Percentiles rank a stretch among this genome's conserved stretches.
phyloP scores from a whole-genome alignment of 2,113 vertebrate species.

The Budorcas taxicolor region DNA sequence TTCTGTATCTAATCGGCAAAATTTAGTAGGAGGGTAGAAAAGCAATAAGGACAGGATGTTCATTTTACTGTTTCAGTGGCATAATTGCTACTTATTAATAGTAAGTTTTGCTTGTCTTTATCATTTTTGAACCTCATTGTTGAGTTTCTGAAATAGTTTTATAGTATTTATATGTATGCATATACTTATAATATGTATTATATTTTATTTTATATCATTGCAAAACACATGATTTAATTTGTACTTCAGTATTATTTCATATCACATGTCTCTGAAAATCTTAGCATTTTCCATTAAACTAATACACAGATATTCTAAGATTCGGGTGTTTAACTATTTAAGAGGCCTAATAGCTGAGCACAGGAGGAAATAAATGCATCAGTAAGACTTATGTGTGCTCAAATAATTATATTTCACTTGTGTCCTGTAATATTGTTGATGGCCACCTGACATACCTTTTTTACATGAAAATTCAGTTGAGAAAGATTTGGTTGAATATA shows the following conservation, averaged over 20 bases:
- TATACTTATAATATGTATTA: background rate
- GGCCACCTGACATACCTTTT: background rate
- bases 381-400: background rate
- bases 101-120: slow-evolving; percentile 9
- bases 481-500: background rate
- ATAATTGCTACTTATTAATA: slow-evolving; percentile 64
- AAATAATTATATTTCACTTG: background rate
- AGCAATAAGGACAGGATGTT: slow-evolving; percentile 63
- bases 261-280: background rate
- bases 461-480: background rate
- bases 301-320: slow-evolving; percentile 24
- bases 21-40: slow-evolving; percentile 51
- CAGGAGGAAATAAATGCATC: background rate
- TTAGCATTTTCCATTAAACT: slow-evolving; percentile 35
- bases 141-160: slow-evolving; percentile 35
- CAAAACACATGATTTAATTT: slow-evolving; percentile 43
- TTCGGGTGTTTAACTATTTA: background rate
- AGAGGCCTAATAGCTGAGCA: background rate
- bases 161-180: background rate
- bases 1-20: slow-evolving; percentile 70
- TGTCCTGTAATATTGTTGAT: background rate
- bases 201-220: background rate
- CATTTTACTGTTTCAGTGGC: slow-evolving; percentile 26
- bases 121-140: background rate
- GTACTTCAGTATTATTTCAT: background rate